Conservation (phyloP, 2,797 vertebrate species). For the Tolypeutes matacus region DNA sequence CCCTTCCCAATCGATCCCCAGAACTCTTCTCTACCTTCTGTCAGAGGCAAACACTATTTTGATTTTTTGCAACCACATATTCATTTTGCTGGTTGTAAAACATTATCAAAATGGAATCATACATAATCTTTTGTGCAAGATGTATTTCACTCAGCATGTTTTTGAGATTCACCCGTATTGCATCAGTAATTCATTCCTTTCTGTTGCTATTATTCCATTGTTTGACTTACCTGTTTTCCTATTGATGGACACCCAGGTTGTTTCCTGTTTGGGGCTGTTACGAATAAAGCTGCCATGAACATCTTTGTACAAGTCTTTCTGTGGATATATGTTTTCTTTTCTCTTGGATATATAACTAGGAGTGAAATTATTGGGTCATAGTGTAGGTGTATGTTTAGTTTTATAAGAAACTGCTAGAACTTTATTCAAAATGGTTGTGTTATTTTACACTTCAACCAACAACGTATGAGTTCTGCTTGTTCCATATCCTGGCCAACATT, state of each 20-base stretch:
- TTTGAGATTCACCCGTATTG: background rate
- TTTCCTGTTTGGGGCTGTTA: background rate
- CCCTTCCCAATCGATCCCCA: background rate
- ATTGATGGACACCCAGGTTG: background rate
- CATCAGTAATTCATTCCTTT: background rate
- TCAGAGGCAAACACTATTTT: slow-evolving; percentile 14
- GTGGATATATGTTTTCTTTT: background rate
- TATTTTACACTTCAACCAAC: background rate
- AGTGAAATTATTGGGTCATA: background rate
- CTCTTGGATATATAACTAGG: background rate
- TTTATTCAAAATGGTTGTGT: background rate
- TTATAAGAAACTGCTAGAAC: background rate
- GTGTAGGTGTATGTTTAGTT: background rate
- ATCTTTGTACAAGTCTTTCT: background rate
- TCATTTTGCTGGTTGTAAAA: background rate
- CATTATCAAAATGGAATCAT: background rate
- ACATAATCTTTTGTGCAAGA: background rate
- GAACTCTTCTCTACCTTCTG: background rate
- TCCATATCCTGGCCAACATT: background rate
- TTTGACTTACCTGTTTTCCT: background rate
- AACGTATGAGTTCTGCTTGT: background rate
- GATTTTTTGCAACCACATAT: background rate
- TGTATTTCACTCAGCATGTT: background rate
- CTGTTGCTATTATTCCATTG: background rate
- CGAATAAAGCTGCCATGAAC: background rate